Evolutionary conservation across 1,140 invertebrate species (phyloP).

Genomic region (Drosophila prosaltans): DNA sequence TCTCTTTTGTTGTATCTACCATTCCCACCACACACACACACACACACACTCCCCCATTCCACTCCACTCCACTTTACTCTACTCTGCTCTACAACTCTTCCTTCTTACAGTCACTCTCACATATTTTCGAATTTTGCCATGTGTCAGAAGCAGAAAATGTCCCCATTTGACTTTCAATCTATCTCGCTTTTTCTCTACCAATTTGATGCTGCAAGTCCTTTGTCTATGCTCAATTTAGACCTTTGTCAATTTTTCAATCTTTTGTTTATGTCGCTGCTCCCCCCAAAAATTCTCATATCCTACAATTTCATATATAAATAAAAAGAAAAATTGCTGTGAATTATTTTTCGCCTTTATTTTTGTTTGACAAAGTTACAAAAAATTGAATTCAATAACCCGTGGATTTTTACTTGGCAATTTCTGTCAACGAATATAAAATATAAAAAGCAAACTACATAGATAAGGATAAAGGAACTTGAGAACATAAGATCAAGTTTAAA

Average conservation of each 20-base stretch:
- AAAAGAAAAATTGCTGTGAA: neutral
- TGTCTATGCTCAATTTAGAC: conserved; percentile 4
- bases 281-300: neutral
- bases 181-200: neutral
- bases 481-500: too few relatives aligned
- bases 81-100: conserved; percentile 7
- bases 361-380: neutral
- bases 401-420: neutral
- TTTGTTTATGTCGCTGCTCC: neutral
- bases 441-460: too few relatives aligned
- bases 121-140: conserved; percentile 11
- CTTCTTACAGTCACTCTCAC: neutral
- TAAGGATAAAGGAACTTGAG: too few relatives aligned
- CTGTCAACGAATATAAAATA: too few relatives aligned
- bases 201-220: neutral
- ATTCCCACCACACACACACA: neutral
- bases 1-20: neutral
- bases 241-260: neutral
- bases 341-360: neutral
- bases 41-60: neutral
- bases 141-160: conserved; percentile 12
- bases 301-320: neutral
- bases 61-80: neutral
- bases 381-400: neutral
- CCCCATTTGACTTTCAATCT: conserved; percentile 11